A percentile compares a stretch with the other conserved stretches of the same genome.
phyloP scores from a whole-genome alignment of 2,888 invertebrate genomes.

The Aproaerema taeniolella region DNA sequence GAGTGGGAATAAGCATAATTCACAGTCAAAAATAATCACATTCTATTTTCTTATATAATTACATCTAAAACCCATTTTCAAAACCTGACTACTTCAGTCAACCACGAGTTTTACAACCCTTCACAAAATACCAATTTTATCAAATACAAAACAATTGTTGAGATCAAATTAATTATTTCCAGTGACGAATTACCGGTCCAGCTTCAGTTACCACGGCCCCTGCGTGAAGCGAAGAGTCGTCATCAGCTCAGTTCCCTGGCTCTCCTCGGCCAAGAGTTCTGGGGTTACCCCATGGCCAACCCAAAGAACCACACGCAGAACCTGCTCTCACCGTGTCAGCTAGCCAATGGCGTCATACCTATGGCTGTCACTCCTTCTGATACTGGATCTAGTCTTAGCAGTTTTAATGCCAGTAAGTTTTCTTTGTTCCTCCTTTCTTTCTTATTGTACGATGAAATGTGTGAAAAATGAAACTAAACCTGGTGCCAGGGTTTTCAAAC shows the following conservation, averaged over 20 bases:
- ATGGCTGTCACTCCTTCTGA: slow-evolving; percentile 79
- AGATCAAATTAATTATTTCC: slow-evolving; percentile 24
- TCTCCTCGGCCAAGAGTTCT: slow-evolving; percentile 91
- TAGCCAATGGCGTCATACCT: slow-evolving; percentile 54
- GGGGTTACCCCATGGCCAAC: slow-evolving; percentile 88
- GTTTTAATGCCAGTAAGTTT: slow-evolving; percentile 80
- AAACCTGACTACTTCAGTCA: no score
- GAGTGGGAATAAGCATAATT: no score
- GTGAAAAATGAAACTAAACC: no score
- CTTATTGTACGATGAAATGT: no score
- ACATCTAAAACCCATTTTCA: no score
- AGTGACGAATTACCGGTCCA: slow-evolving; percentile 96
- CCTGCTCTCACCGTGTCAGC: slow-evolving; percentile 53
- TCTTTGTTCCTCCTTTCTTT: no score
- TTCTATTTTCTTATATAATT: no score
- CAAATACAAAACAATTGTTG: no score
- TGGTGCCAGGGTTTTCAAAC: no score
- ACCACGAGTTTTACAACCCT: no score
- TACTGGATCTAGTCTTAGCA: slow-evolving; percentile 85
- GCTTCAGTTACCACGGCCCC: slow-evolving; percentile 88
- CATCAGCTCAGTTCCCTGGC: slow-evolving; percentile 94
- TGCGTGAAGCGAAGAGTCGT: slow-evolving; percentile 91
- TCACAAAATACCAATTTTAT: no score
- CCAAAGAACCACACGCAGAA: slow-evolving; percentile 75
- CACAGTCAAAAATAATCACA: no score